Evolutionary conservation across 92 coral and sea anemone species (phyloP).

Genomic region (Bergia puertoricense): DNA sequence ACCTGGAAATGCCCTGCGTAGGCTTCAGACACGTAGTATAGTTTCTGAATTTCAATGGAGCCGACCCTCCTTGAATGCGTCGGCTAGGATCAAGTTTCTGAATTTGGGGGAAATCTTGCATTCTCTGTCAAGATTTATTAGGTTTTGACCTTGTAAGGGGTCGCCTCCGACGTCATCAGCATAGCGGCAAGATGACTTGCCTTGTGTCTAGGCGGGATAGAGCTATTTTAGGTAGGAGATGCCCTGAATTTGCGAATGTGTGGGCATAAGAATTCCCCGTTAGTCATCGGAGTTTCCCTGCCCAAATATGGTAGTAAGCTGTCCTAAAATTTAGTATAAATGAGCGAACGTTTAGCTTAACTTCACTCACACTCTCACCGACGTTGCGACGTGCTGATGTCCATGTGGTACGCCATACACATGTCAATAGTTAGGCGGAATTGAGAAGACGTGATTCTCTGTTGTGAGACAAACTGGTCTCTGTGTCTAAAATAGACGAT

Average conservation of each 20-base stretch:
- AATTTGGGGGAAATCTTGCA: background rate
- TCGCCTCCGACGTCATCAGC: slow-evolving; percentile 3
- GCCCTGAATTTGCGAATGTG: background rate
- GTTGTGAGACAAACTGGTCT: slow-evolving; percentile 25
- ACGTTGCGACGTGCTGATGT: slow-evolving; percentile 10
- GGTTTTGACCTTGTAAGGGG: slow-evolving; percentile 2
- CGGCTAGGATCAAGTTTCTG: background rate
- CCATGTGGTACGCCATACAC: slow-evolving; percentile 23
- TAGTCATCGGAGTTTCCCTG: slow-evolving; percentile 21
- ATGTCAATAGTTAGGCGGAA: slow-evolving; percentile 14
- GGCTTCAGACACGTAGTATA: background rate
- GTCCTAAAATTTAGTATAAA: slow-evolving; percentile 6
- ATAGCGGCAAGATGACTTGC: background rate
- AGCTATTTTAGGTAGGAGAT: slow-evolving; percentile 5
- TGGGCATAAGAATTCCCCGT: background rate
- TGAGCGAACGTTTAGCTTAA: slow-evolving; percentile 1
- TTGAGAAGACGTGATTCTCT: background rate
- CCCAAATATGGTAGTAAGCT: slow-evolving; percentile 4
- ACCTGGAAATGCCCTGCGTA: background rate
- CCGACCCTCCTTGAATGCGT: background rate
- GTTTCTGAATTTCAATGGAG: background rate
- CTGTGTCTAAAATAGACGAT: slow-evolving; percentile 15
- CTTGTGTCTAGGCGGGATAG: background rate
- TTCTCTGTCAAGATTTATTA: background rate
- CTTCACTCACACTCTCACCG: slow-evolving; percentile 11